Base-by-base conservation (phyloP, 2,888 invertebrate genomes). In the Acrocera orbiculus region DNA sequence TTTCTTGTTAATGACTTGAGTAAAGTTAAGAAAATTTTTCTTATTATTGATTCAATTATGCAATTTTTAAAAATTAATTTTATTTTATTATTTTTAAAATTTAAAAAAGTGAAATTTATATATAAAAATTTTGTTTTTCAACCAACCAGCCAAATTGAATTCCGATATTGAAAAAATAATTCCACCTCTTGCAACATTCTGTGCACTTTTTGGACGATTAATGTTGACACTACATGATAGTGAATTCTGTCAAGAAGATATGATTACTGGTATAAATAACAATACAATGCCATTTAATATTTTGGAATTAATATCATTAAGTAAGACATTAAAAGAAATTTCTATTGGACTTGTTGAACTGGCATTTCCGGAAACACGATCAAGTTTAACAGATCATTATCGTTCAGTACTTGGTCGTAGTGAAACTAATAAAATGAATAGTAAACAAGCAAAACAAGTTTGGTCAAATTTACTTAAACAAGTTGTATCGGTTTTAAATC, bases 181-280 rank as follows among this genome's bases (percentile, higher is more conserved):
- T 9, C 82, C 87, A 2, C 67, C 82, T 1, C 52, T 89, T 22
- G 79, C 82, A 0, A 76, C 83, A 2, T 89, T 90, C 58, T 85
- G 85, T 52, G 75, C 82, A 2, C 61, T 87, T 2, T 83, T 85
- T 52, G 77, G 78, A 27, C 65, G 83, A 24, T 63, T 85, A 4
- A 69, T 89, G 30, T 76, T 81, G 0, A 86, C 87, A 0, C 56
- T 89, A 17, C 85, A 89, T 47, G 89, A 89, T 52, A 75, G 76
- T 0, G 89, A 89, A 58, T 86, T 89, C 56, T 76, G 74, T 30
- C 62, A 61, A 23, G 65, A 66, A 32, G 65, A 66, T 6, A 27
- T 41, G 27, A 30, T 41, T 17, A 11, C 4, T n/a, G 11, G n/a
- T 3, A n/a, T 11, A 23, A 17, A 23, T 4, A 30, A 20, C 39